Base-by-base conservation (phyloP, 1,140 invertebrate genomes). In the Pachypeltis micranthus region DNA sequence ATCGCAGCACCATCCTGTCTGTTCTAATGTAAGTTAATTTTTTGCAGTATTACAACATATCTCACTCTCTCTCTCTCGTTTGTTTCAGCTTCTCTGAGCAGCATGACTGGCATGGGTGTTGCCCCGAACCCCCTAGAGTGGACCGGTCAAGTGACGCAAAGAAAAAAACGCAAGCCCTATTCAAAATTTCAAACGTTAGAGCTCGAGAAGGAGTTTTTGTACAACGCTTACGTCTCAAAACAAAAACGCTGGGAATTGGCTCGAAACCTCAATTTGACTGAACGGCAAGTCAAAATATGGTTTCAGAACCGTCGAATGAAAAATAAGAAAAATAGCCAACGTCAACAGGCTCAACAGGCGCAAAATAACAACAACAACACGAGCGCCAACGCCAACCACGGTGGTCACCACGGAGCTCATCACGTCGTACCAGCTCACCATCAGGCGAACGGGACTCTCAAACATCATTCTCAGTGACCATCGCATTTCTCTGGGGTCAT, bases 251-350 rank as follows among this genome's bases (percentile, higher is more conserved):
- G 92, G 92, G 94, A 97, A 76, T 75, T 97, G 69, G 93, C 94
- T 68, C 80, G 92, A 63, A 94, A 92, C 74, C 76, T 97, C 54
- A 93, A 93, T 75, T 80, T 97, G 61, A 93, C 92, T 34, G 94
- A 98, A 77, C 80, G 93, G 61, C 94, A 97, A 77, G 94, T 97
- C 69, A 90, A 90, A 75, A 90, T 90, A 72, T 88, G 86, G 87
- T 97, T 97, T 77, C 95, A 98, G 79, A 99, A 99, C 75, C 82
- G 96, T 71, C 84, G 96, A 64, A 99, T 99, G 96, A 99, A 99
- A 78, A 96, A 95, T 77, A 99, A 99, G 78, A 98, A 98, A 78
- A 94, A 93, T 74, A 91, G 84, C 54, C 91, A 95, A 76, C 80
- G 92, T 67, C 91, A 93, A 74, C 78, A 84, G 66, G 83, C 85